phyloP scores from a whole-genome alignment of 2,888 invertebrate species.

The Brachyopa scutellaris region DNA sequence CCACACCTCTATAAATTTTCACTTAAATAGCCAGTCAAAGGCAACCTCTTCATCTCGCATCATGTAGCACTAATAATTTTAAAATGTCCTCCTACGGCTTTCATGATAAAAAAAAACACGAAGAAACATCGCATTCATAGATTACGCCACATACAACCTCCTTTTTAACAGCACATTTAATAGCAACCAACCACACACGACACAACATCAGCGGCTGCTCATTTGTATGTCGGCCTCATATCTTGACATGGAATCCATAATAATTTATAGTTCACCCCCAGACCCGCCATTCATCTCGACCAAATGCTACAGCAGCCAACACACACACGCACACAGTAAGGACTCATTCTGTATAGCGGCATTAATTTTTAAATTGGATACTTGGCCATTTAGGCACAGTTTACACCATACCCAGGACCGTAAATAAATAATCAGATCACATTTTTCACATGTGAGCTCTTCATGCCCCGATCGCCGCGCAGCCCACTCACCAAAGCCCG shows the following conservation, averaged over 20 bases:
- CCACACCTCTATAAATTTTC: constrained; percentile 60
- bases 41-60: constrained; percentile 26
- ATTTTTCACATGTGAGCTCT: constrained; percentile 71
- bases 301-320: constrained; percentile 22
- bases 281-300: constrained; percentile 52
- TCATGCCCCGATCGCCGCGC: constrained; percentile 16
- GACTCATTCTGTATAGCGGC: constrained; percentile 27
- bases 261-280: constrained; percentile 66
- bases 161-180: constrained; percentile 29
- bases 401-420: constrained; percentile 68
- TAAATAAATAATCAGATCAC: constrained; percentile 73
- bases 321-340: not conserved
- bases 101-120: not conserved
- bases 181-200: constrained; percentile 1
- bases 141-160: constrained; percentile 15
- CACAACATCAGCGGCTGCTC: constrained; percentile 50
- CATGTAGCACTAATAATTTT: constrained; percentile 63
- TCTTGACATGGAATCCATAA: constrained; percentile 71
- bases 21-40: constrained; percentile 32
- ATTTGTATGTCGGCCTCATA: constrained; percentile 70
- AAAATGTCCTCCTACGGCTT: constrained; percentile 43
- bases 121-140: constrained; percentile 44
- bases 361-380: constrained; percentile 73
- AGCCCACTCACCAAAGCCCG: not conserved
- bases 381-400: constrained; percentile 72